These are phyloP conservation scores for Caenorhabditis sp. DNA, from an alignment of 2,888 invertebrate genomes.

Conservation along the genomic window DNA sequence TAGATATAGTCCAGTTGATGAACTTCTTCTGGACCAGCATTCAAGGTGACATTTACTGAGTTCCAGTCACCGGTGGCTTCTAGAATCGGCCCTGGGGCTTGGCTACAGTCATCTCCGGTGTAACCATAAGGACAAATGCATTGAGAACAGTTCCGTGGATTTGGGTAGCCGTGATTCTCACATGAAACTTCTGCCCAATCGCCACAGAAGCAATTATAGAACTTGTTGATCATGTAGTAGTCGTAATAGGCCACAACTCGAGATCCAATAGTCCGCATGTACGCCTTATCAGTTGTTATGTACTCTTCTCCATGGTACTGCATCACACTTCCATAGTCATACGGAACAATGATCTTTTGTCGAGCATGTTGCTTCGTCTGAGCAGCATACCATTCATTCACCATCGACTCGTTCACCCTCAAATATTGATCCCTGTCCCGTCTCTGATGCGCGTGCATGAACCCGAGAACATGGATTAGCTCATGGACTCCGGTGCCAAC, in stretches of 20 bases:
- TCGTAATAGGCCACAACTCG: constrained; percentile 31
- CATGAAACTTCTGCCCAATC: background rate
- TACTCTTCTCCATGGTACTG: constrained; percentile 21
- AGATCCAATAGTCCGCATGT: constrained; percentile 15
- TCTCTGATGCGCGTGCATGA: constrained; percentile 41
- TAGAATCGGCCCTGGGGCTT: too few species aligned
- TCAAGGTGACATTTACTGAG: background rate
- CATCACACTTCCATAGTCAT: constrained; percentile 54
- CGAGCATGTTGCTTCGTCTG: too few species aligned
- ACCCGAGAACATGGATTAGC: constrained; percentile 42
- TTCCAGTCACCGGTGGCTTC: constrained; percentile 15
- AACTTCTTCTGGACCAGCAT: constrained; percentile 1
- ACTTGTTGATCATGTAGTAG: constrained; percentile 44
- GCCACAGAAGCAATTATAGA: constrained; percentile 28
- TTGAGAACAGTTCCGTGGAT: constrained; percentile 36
- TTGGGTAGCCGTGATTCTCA: constrained; percentile 29
- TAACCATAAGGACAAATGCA: constrained; percentile 44
- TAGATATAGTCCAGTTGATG: constrained; percentile 37
- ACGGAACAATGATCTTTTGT: constrained; percentile 24
- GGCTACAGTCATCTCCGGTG: constrained; percentile 31
- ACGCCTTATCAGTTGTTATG: background rate
- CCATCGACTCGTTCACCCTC: too few species aligned
- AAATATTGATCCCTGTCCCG: constrained; percentile 31
- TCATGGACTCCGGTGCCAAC: constrained; percentile 30
- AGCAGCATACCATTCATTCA: too few species aligned